phyloP scores from a whole-genome alignment of 2,888 invertebrate species.

The Zonitis immaculata region DNA sequence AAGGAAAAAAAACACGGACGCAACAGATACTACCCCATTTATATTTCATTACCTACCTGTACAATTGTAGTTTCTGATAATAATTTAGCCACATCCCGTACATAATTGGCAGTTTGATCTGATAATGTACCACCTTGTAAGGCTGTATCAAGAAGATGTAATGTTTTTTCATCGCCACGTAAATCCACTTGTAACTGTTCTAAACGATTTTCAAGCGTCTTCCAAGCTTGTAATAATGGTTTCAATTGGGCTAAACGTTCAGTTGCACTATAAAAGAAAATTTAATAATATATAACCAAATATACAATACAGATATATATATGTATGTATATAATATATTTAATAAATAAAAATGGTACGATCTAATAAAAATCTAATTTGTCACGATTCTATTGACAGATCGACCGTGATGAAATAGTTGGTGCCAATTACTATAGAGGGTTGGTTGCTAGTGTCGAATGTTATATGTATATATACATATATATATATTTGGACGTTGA shows the following conservation, averaged over 20 bases:
- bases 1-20: neutral
- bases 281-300: slow-evolving; percentile 6
- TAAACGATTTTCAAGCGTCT: slow-evolving; percentile 70
- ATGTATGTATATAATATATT: neutral
- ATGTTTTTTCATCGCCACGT: slow-evolving; percentile 63
- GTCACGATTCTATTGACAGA: slow-evolving; percentile 6
- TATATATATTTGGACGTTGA: slow-evolving; percentile 12
- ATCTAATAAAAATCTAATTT: slow-evolving; percentile 1
- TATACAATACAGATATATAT: neutral
- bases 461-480: neutral
- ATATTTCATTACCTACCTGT: slow-evolving; percentile 36
- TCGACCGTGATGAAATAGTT: slow-evolving; percentile 15
- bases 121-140: slow-evolving; percentile 46
- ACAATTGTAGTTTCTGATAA: slow-evolving; percentile 51
- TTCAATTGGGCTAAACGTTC: slow-evolving; percentile 68
- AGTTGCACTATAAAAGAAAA: slow-evolving; percentile 57
- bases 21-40: neutral
- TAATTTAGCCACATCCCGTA: slow-evolving; percentile 56
- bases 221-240: slow-evolving; percentile 67
- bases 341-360: neutral
- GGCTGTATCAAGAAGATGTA: slow-evolving; percentile 52
- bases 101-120: slow-evolving; percentile 54
- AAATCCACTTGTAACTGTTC: slow-evolving; percentile 72
- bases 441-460: slow-evolving; percentile 17
- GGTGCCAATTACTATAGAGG: slow-evolving; percentile 16